Percentiles rank a stretch among this genome's conserved stretches.
Evolutionary conservation across 2,888 invertebrate genomes (phyloP).

Genomic region (Ectemnius continuus): DNA sequence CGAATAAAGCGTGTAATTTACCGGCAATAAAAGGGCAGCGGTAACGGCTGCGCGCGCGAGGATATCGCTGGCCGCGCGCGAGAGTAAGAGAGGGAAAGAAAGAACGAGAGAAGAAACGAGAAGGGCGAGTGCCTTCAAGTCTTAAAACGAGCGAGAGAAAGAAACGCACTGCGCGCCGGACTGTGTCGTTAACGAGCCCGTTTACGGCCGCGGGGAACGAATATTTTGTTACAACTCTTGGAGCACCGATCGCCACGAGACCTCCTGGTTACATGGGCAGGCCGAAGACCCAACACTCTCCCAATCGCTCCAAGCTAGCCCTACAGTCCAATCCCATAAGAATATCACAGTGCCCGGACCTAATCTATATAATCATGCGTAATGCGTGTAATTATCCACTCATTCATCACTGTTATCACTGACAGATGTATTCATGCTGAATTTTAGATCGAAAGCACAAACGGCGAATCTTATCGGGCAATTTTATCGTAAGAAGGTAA

Average conservation of each 20-base stretch:
- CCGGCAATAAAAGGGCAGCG: slow-evolving; percentile 74
- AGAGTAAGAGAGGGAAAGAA: slow-evolving; percentile 35
- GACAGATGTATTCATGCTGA: no score
- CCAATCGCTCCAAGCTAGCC: no score
- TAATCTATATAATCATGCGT: slow-evolving; percentile 50
- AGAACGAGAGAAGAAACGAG: slow-evolving; percentile 35
- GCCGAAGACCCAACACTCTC: no score
- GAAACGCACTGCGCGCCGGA: slow-evolving; percentile 6
- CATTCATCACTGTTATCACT: no score
- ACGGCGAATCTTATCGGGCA: slow-evolving; percentile 26
- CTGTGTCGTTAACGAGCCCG: slow-evolving; percentile 75
- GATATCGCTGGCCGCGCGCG: slow-evolving; percentile 29
- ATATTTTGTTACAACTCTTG: slow-evolving; percentile 73
- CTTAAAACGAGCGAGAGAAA: neutral
- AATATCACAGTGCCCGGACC: no score
- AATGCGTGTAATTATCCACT: slow-evolving; percentile 41
- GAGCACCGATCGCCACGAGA: no score
- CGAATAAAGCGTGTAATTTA: slow-evolving; percentile 76
- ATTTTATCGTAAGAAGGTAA: slow-evolving; percentile 42
- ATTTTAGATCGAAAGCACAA: neutral
- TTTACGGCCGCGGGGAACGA: slow-evolving; percentile 74
- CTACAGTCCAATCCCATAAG: no score
- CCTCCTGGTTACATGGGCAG: neutral
- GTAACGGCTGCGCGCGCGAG: slow-evolving; percentile 57
- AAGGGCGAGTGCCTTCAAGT: slow-evolving; percentile 5